Conservation (phyloP, 2,888 invertebrate species). For the Heteropelma amictum region DNA sequence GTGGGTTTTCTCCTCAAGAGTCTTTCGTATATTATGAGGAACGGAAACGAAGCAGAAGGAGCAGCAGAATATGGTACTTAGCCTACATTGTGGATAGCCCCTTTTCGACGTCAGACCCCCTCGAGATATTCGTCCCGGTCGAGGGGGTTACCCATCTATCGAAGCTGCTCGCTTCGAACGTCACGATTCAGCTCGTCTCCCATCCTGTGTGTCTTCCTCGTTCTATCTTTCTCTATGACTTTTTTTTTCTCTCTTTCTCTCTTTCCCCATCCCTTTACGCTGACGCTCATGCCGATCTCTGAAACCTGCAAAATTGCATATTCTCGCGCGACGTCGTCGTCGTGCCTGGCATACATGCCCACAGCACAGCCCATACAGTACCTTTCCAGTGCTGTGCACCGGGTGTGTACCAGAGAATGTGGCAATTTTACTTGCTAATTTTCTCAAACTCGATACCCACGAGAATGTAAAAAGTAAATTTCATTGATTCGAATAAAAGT, state of each 20-base stretch:
- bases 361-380: slow-evolving; percentile 19
- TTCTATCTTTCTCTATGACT: neutral
- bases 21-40: slow-evolving; percentile 37
- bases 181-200: slow-evolving; percentile 53
- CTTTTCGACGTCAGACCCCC: slow-evolving; percentile 55
- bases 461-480: slow-evolving; percentile 4
- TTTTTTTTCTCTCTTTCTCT: neutral
- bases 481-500: slow-evolving; percentile 33
- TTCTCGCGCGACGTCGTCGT: slow-evolving; percentile 41
- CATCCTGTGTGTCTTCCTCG: slow-evolving; percentile 13
- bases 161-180: slow-evolving; percentile 51
- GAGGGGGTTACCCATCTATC: slow-evolving; percentile 39
- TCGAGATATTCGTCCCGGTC: slow-evolving; percentile 52
- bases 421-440: slow-evolving; percentile 44
- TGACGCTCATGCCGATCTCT: slow-evolving; percentile 41
- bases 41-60: slow-evolving; percentile 39
- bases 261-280: slow-evolving; percentile 11
- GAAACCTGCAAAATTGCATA: slow-evolving; percentile 59
- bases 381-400: slow-evolving; percentile 9
- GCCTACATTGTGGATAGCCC: slow-evolving; percentile 67
- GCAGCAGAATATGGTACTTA: slow-evolving; percentile 62
- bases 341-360: slow-evolving; percentile 32
- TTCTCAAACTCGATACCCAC: neutral
- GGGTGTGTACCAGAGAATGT: slow-evolving; percentile 26
- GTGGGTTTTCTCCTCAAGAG: slow-evolving; percentile 22